Conservation (phyloP, 2,888 invertebrate species). For the Portevinia maculata region DNA sequence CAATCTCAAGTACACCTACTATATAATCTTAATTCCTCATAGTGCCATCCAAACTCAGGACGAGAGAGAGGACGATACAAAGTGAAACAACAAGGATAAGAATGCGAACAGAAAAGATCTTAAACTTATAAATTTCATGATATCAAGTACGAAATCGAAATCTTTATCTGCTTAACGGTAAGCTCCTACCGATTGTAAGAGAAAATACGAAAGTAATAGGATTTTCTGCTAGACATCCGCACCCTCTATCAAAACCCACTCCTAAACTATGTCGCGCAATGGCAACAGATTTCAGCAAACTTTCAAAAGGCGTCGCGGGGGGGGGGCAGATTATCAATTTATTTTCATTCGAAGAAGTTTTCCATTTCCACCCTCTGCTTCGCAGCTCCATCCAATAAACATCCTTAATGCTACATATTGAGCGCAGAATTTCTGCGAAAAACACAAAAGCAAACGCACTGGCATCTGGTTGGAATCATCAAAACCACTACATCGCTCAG, state of each 20-base stretch:
- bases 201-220: conserved; percentile 69
- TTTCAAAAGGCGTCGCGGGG: background rate
- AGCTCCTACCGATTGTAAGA: conserved; percentile 70
- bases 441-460: conserved; percentile 54
- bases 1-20: conserved; percentile 6
- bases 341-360: conserved; percentile 65
- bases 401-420: conserved; percentile 61
- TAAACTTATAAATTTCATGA: conserved; percentile 73
- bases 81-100: conserved; percentile 11
- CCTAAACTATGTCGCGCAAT: conserved; percentile 10
- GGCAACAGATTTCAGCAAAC: conserved; percentile 59
- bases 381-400: conserved; percentile 9
- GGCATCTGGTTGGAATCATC: conserved; percentile 39
- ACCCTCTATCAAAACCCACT: conserved; percentile 19
- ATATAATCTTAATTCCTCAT: background rate
- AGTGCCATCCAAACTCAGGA: background rate
- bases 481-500: conserved; percentile 56
- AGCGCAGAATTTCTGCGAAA: conserved; percentile 53
- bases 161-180: conserved; percentile 73
- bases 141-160: conserved; percentile 72
- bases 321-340: conserved; percentile 67
- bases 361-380: conserved; percentile 33
- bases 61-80: too few species aligned
- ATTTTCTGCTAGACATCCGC: conserved; percentile 58
- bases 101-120: conserved; percentile 53